Evolutionary conservation across 2,888 invertebrate species (phyloP).

Genomic region (Apomyelois bistriatella): DNA sequence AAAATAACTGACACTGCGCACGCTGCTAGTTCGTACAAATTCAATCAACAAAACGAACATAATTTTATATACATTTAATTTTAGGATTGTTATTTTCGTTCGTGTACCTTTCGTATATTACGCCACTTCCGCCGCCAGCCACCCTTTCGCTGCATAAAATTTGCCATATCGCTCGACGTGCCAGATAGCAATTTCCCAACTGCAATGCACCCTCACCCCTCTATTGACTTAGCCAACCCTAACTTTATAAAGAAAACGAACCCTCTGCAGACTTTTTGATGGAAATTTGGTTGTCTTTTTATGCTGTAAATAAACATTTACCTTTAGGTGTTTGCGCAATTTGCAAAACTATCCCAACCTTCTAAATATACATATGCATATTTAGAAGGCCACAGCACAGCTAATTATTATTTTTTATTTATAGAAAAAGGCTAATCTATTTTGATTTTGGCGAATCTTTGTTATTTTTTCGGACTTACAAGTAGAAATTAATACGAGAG

Average conservation of each 20-base stretch:
- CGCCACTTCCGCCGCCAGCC: conserved; percentile 39
- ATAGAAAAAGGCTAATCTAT: too few relatives aligned
- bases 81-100: conserved; percentile 1
- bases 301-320: background rate
- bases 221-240: conserved; percentile 25
- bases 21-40: background rate
- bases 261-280: background rate
- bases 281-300: background rate
- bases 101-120: conserved; percentile 17
- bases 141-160: conserved; percentile 39
- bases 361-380: too few relatives aligned
- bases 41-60: background rate
- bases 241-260: conserved; percentile 12
- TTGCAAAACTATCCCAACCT: too few relatives aligned
- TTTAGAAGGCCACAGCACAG: too few relatives aligned
- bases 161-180: conserved; percentile 30
- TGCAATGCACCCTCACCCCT: conserved; percentile 35
- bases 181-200: conserved; percentile 37
- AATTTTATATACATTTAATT: background rate
- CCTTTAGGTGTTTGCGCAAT: background rate
- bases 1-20: too few relatives aligned
- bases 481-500: too few relatives aligned
- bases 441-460: too few relatives aligned
- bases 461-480: too few relatives aligned
- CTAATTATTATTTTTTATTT: too few relatives aligned